These are phyloP conservation scores for Coleophora flavipennella DNA, from an alignment of 2,888 invertebrate species.

Conservation along the genomic window DNA sequence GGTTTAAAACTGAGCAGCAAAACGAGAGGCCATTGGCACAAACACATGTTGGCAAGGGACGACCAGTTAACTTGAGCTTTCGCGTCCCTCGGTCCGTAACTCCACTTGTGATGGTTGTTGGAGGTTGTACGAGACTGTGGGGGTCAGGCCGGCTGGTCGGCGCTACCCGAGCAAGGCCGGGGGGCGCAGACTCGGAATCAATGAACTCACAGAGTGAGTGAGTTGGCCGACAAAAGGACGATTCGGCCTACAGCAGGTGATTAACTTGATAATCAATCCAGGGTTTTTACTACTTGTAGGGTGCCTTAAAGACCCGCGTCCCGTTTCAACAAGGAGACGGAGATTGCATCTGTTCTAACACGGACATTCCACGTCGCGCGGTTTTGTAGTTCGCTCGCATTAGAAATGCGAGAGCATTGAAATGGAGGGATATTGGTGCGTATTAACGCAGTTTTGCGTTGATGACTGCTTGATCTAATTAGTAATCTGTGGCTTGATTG, in stretches of 20 bases:
- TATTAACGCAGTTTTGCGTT: too few relatives aligned
- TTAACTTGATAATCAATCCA: slow-evolving; percentile 63
- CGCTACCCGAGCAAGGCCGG: slow-evolving; percentile 41
- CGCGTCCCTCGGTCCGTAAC: slow-evolving; percentile 23
- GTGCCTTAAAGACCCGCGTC: background rate
- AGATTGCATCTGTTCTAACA: too few relatives aligned
- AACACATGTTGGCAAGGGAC: slow-evolving; percentile 48
- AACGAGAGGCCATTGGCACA: slow-evolving; percentile 31
- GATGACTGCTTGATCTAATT: too few relatives aligned
- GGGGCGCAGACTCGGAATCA: slow-evolving; percentile 66
- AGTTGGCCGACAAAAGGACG: slow-evolving; percentile 67
- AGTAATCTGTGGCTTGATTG: too few relatives aligned
- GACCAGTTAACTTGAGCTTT: slow-evolving; percentile 37
- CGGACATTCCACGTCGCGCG: too few relatives aligned
- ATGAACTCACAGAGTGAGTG: slow-evolving; percentile 61
- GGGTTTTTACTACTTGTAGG: slow-evolving; percentile 31
- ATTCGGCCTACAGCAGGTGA: slow-evolving; percentile 58
- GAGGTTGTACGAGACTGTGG: slow-evolving; percentile 16
- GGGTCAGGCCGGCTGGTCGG: slow-evolving; percentile 35
- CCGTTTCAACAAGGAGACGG: background rate
- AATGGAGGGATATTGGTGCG: too few relatives aligned
- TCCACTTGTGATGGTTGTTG: slow-evolving; percentile 8
- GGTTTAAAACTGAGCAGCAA: too few relatives aligned
- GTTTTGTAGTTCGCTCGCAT: too few relatives aligned
- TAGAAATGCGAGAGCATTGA: too few relatives aligned